Conservation (phyloP, 2,888 invertebrate species). For the Lordiphosa fenestrarum region DNA sequence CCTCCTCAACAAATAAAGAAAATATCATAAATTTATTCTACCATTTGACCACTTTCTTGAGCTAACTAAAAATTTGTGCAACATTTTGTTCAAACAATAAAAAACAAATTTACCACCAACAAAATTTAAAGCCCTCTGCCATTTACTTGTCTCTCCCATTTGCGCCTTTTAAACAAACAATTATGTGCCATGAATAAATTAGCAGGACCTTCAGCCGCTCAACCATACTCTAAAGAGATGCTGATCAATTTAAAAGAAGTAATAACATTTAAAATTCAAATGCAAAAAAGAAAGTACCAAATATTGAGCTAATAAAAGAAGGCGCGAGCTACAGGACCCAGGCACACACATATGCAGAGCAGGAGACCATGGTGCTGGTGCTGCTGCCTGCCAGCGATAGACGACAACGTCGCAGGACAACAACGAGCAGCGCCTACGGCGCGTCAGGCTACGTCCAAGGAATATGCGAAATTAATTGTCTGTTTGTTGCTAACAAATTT, state of each 20-base stretch:
- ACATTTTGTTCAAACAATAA: too few relatives aligned
- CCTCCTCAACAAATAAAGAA: too few relatives aligned
- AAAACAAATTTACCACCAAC: too few relatives aligned
- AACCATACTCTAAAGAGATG: slow-evolving; percentile 12
- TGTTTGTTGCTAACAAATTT: slow-evolving; percentile 76
- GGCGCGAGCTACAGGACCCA: slow-evolving; percentile 15
- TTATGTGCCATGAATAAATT: slow-evolving; percentile 71
- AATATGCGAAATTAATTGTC: slow-evolving; percentile 75
- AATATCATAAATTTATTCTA: too few relatives aligned
- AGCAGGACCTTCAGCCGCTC: slow-evolving; percentile 33
- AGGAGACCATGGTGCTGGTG: background rate
- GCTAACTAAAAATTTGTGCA: too few relatives aligned
- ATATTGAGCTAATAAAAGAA: slow-evolving; percentile 36
- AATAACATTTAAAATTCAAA: slow-evolving; percentile 74
- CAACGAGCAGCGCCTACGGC: slow-evolving; percentile 42
- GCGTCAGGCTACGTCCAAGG: slow-evolving; percentile 43
- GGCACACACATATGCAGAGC: slow-evolving; percentile 28
- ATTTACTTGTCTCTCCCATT: slow-evolving; percentile 29
- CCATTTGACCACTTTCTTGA: too few relatives aligned
- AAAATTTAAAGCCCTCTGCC: background rate
- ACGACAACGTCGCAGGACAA: slow-evolving; percentile 28
- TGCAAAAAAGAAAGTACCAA: slow-evolving; percentile 36
- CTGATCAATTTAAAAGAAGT: slow-evolving; percentile 64
- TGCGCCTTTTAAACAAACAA: slow-evolving; percentile 55
- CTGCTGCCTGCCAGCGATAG: slow-evolving; percentile 28